Base-by-base conservation (phyloP, 2,797 vertebrate genomes). In the Peromyscus nudipes region DNA sequence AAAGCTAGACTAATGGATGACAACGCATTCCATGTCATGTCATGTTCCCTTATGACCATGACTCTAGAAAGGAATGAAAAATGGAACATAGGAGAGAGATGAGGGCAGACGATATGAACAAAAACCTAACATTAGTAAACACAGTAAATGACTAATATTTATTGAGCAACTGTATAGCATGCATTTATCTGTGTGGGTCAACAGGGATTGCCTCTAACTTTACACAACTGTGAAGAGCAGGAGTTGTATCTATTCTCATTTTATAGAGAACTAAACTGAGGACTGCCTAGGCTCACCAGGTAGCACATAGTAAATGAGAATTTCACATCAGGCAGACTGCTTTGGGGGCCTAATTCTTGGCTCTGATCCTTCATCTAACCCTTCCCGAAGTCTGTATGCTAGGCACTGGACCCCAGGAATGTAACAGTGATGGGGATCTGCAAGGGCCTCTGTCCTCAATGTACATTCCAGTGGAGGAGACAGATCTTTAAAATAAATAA, bases 211-310 rank as follows among this genome's bases (percentile, higher is more conserved):
- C 16, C 65, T 84, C 46, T 92, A 89, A 80, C 88, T 92, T 81
- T 84, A 46, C 9, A 77, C 67, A 89, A 65, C 10, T 31, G 19
- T 76, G 19, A 4, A 86, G 43, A 82, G 34, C 27, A 34, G 49
- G 25, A 57, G 89, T 37, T 89, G 3, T 76, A 77, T 52, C 52
- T 67, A 64, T 27, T 91, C 16, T 87, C 25, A 67, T 73, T 81
- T 96, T 82, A 96, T 40, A 96, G 92, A 96, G 37, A 40, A 94
- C 95, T 97, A 65, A 43, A 95, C 76, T 65, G 12, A 97, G 21
- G 85, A 52, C 0, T 94, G n/a, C 57, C 25, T 57, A 91, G 7
- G 8, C 67, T 96, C 34, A 62, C 9, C 6, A 40, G n/a, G 71
- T 12, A 73, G 81, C 89, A 93, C 57, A 29, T 16, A 79, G 11